Evolutionary conservation across 2,113 vertebrate genomes (phyloP).

Genomic region (Clarias magur): DNA sequence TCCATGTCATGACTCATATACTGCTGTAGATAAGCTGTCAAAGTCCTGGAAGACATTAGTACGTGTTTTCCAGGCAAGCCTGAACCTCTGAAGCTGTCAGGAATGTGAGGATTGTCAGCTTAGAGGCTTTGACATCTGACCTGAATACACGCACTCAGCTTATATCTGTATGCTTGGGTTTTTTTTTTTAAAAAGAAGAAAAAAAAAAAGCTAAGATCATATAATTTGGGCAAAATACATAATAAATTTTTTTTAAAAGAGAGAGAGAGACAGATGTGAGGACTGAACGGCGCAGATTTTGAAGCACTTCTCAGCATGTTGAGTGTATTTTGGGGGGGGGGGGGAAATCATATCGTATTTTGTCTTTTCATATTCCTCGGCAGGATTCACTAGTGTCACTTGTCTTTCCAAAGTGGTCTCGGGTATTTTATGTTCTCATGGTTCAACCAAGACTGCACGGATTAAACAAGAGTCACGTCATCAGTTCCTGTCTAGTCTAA

Average conservation of each 20-base stretch:
- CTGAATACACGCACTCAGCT: conserved; percentile 35
- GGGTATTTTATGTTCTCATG: neutral
- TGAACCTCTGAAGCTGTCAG: conserved; percentile 37
- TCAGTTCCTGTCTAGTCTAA: neutral
- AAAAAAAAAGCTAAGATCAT: neutral
- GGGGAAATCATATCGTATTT: neutral
- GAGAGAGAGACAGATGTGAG: neutral
- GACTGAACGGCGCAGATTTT: neutral
- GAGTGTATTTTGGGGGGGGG: neutral
- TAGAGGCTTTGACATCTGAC: conserved; percentile 41
- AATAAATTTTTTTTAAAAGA: neutral
- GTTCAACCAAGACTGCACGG: neutral
- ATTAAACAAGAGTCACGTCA: neutral
- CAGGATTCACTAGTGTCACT: neutral
- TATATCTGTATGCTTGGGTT: neutral
- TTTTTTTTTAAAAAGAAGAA: no score
- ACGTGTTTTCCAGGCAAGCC: conserved; percentile 34
- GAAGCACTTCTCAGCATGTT: neutral
- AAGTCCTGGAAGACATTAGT: conserved; percentile 22
- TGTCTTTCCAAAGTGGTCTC: neutral
- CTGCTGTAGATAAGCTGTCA: neutral
- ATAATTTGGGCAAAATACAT: neutral
- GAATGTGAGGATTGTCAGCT: conserved; percentile 38
- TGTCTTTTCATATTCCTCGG: neutral
- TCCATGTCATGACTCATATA: neutral